Base-by-base conservation (phyloP, 2,797 vertebrate genomes). In the Nannoperca australis region DNA sequence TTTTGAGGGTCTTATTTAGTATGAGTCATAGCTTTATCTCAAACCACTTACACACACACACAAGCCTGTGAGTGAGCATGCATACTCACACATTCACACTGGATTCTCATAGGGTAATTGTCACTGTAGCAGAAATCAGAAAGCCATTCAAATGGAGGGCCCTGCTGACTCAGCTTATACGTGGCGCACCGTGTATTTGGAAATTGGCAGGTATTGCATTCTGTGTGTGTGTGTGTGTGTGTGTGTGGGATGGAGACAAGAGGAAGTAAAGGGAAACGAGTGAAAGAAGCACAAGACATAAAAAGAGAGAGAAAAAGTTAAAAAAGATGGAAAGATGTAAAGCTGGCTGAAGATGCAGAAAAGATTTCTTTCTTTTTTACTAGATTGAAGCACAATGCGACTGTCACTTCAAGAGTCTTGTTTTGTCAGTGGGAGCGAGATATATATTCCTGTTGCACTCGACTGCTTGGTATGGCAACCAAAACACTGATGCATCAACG, bases 101-200 rank as follows among this genome's bases (percentile, higher is more conserved):
- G 13, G 38, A 68, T 56, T 81, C 74, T 83, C 76, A 62, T 51
- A 67, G 75, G 85, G 51, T 85, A 73, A 70, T 86, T 81, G 83
- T 86, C 78, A 79, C 76, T 60, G 72, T 68, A 60, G 76, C 65
- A 78, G 70, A 81, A 88, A 90, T 90, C 85, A 80, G 73, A 87
- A 73, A 88, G 70, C 81, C 84, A 89, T 87, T 89, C 75, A 89
- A 84, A 89, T 58, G 49, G 55, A 86, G 72, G 50, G 66, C 18
- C 36, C 71, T 58, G 88, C 89, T 90, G 84, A 89, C 69, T 92
- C 86, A 75, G 83, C 86, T 73, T 11, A 69, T 67, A 76, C 44
- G 40, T 45, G 54, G 53, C 7, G 18, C 67, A 70, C 44, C 7
- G 45, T 65, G 62, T 61, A 73, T 77, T 65, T 76, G 71, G 72